Evolutionary conservation across 2,888 invertebrate species (phyloP), one percentile per base, ranked within the genome.

Genomic region (Mythimna vitellina): DNA sequence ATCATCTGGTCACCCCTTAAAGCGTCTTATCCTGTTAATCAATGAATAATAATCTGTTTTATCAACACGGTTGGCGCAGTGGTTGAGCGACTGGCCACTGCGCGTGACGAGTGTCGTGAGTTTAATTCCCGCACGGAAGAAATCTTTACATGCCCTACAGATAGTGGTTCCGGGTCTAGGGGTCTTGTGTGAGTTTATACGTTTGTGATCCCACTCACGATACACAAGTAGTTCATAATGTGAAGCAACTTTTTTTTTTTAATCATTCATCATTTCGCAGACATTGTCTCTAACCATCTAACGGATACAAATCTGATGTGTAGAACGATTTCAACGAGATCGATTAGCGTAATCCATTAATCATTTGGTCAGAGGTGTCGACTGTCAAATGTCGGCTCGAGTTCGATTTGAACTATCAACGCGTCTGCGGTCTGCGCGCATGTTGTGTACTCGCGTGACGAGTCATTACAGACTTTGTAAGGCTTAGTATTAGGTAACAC

Each of bases 281-380:
- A 83, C 82, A 81, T 80, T 81, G 86, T 87, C 85, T 82, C 80
- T 80, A 79, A 81, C 67, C 68, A 74, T 83, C 82, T 85, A 85
- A 85, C 86, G 84, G 83, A 82, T 86, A 84, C 81, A 80, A 81
- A 80, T 84, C 67, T 65, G 74, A 87, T 84, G 80, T 78, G 76
- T 82, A 73, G 66, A 84, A 84, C 80, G 75, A 84, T 84, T 82
- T 76, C 64, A 82, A 83, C 81, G 73, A 79, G 78, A 83, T 80
- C 72, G 78, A 80, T 81, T 75, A 82, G 77, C 80, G 62, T 72
- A 76, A 79, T 78, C 74, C 86, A 87, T 89, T 87, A 87, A 88
- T 89, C 88, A 88, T 86, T 76, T 76, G 76, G 75, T 79, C 83
- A 78, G 77, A 83, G 85, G 85, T 82, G 86, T 85, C 80, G 46